Evolutionary conservation across 2,113 vertebrate species (phyloP).

Genomic region (Capreolus pygargus): DNA sequence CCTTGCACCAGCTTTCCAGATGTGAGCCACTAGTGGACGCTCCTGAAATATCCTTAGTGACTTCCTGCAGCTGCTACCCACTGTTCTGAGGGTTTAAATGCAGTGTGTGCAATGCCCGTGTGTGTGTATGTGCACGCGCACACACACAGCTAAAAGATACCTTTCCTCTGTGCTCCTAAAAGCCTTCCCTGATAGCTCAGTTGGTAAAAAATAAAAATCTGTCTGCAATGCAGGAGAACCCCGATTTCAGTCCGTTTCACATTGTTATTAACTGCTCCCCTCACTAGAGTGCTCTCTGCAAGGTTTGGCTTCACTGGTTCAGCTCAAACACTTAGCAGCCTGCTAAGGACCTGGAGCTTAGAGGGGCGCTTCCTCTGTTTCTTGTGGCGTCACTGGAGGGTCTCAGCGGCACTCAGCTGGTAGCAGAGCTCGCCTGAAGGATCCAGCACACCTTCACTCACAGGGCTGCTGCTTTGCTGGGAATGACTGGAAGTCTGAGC

Average conservation of each 20-base stretch:
- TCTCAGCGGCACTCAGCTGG: background rate
- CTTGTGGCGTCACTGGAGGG: background rate
- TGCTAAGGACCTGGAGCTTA: background rate
- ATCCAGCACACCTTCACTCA: background rate
- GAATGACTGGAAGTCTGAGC: background rate
- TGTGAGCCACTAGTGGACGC: background rate
- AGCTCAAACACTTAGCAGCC: background rate
- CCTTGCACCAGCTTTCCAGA: background rate
- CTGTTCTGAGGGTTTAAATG: background rate
- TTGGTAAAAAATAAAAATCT: background rate
- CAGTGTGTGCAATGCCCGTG: no score
- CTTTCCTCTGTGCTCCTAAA: background rate
- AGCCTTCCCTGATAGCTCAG: background rate
- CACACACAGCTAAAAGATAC: background rate
- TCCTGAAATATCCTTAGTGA: background rate
- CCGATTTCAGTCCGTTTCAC: background rate
- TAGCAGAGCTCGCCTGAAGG: background rate
- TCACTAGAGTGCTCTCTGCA: background rate
- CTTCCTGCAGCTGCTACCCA: background rate
- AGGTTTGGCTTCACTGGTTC: background rate
- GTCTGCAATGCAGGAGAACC: background rate
- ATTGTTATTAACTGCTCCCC: background rate
- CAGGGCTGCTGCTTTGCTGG: background rate
- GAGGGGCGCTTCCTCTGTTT: background rate
- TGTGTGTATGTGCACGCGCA: fast-evolving